Percentiles rank a stretch among this genome's conserved stretches.
phyloP scores from a whole-genome alignment of 2,113 vertebrate genomes.

The Pachycephala philippinensis region DNA sequence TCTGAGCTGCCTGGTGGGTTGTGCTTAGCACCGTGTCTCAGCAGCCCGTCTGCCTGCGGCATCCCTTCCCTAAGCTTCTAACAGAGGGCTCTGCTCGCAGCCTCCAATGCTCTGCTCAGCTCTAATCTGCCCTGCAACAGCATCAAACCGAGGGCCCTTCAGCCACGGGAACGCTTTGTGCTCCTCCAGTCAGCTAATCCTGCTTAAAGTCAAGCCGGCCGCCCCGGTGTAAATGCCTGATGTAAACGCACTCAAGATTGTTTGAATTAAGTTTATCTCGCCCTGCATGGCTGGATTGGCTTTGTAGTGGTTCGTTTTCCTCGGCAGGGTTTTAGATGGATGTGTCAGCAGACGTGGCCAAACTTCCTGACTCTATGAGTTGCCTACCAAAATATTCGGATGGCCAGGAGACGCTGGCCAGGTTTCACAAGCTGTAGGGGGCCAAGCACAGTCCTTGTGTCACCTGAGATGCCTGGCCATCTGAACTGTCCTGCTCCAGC shows the following conservation, averaged over 20 bases:
- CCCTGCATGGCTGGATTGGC: conserved; percentile 10
- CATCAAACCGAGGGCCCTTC: conserved; percentile 23
- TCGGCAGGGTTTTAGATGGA: neutral
- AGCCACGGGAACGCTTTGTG: neutral
- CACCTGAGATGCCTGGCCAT: neutral
- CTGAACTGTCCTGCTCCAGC: neutral
- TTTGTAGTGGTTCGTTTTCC: conserved; percentile 15
- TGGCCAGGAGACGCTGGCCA: neutral
- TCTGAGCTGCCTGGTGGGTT: neutral
- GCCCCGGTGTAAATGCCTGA: neutral
- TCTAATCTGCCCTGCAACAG: neutral
- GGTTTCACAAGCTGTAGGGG: neutral
- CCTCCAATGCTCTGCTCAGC: neutral
- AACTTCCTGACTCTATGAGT: neutral
- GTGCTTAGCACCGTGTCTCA: neutral
- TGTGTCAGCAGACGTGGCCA: neutral
- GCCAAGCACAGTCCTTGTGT: neutral
- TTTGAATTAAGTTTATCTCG: conserved; percentile 35
- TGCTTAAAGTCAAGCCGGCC: conserved; percentile 1
- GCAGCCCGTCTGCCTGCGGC: neutral
- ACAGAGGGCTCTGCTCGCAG: neutral
- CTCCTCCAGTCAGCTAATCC: conserved; percentile 31
- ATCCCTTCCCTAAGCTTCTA: conserved; percentile 6
- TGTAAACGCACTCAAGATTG: neutral
- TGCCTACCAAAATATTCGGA: neutral